Conservation (phyloP, 1,140 invertebrate species). For the Ostrea edulis region DNA sequence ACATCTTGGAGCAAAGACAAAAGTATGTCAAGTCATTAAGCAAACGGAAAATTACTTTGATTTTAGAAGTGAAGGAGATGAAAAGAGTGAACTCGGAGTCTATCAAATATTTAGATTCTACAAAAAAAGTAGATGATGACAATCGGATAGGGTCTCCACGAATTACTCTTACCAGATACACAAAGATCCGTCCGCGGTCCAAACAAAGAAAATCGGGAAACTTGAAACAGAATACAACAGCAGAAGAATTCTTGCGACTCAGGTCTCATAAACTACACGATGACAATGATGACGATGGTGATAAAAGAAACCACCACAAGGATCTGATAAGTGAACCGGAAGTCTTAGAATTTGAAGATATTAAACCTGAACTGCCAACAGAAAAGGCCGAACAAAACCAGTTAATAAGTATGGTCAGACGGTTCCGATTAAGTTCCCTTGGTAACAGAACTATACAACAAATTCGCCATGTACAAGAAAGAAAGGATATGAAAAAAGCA, state of each 20-base stretch:
- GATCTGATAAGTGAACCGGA: neutral
- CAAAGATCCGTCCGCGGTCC: neutral
- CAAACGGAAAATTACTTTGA: neutral
- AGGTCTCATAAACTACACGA: neutral
- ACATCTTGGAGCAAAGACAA: conserved; percentile 3
- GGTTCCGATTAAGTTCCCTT: neutral
- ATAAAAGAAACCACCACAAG: neutral
- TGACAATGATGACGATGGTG: neutral
- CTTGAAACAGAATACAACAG: neutral
- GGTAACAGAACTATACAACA: conserved; percentile 16
- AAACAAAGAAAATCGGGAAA: neutral
- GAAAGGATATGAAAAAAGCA: neutral
- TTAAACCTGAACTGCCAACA: neutral
- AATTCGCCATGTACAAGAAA: neutral
- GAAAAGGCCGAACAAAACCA: conserved; percentile 14
- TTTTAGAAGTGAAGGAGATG: conserved; percentile 11
- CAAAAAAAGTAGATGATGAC: neutral
- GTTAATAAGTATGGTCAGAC: conserved; percentile 1
- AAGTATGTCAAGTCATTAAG: conserved; percentile 20
- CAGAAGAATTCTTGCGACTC: neutral
- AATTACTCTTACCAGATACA: neutral
- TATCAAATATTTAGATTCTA: neutral
- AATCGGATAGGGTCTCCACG: neutral
- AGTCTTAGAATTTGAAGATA: conserved; percentile 12
- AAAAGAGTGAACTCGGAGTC: conserved; percentile 8